Conservation (phyloP, 2,888 invertebrate genomes). For the Cataglyphis albicans region DNA sequence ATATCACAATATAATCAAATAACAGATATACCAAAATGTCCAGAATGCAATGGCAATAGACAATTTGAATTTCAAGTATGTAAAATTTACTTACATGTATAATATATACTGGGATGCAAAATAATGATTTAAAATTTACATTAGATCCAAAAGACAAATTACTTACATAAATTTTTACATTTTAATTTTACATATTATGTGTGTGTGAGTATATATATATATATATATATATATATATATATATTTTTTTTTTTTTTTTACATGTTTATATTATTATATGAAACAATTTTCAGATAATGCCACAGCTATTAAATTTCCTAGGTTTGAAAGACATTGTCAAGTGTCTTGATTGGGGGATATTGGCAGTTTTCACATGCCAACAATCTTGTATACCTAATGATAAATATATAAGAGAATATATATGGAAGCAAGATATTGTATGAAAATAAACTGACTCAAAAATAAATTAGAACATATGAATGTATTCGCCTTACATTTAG, state of each 20-base stretch:
- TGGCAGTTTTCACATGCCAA: conserved; percentile 94
- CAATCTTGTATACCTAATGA: conserved; percentile 90
- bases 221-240: too few relatives aligned
- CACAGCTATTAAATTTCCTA: conserved; percentile 91
- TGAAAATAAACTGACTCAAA: conserved; percentile 33
- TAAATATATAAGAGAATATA: conserved; percentile 92
- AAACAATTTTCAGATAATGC: conserved; percentile 90
- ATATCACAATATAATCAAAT: conserved; percentile 89
- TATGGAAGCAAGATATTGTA: conserved; percentile 95
- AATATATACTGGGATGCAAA: not conserved
- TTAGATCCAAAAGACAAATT: not conserved
- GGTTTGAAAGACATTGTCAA: conserved; percentile 88
- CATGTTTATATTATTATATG: not conserved
- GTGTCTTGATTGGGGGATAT: conserved; percentile 95
- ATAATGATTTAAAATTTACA: not conserved
- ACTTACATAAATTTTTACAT: not conserved
- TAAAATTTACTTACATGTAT: conserved; percentile 28
- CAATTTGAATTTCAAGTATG: conserved; percentile 96
- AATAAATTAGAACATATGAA: not conserved
- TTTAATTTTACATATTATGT: not conserved
- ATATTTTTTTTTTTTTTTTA: not conserved
- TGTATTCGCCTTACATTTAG: not conserved
- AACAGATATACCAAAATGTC: conserved; percentile 90
- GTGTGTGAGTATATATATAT: too few relatives aligned
- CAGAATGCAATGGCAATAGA: conserved; percentile 91